These are phyloP conservation scores for Ornithorhynchus anatinus DNA, from an alignment of 2,113 vertebrate species.

Conservation along the genomic window DNA sequence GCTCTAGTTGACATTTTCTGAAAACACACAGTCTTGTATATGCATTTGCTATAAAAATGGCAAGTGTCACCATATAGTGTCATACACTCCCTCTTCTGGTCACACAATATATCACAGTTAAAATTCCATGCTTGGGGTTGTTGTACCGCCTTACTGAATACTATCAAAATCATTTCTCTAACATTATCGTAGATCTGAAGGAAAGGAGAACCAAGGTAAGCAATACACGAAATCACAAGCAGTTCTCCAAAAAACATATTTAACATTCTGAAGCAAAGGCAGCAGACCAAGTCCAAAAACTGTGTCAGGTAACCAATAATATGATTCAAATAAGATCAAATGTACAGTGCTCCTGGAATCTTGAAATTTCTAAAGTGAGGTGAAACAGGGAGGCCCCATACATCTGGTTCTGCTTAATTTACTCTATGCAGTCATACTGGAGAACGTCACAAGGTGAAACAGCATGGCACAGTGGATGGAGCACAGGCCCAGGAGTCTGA, in stretches of 20 bases:
- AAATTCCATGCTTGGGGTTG: background rate
- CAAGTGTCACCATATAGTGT: background rate
- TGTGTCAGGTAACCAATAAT: no score
- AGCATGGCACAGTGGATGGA: no score
- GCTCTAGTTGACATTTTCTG: no score
- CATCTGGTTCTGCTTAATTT: no score
- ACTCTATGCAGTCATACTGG: no score
- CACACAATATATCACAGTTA: constrained; percentile 35
- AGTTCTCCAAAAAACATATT: background rate
- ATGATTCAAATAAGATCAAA: no score
- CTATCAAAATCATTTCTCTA: background rate
- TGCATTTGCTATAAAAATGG: background rate
- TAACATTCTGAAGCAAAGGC: background rate
- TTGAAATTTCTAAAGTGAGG: no score
- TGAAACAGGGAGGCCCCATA: no score
- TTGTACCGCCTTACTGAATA: background rate
- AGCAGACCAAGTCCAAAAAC: background rate
- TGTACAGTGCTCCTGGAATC: no score
- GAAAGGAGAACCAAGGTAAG: background rate
- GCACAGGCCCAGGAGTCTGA: no score
- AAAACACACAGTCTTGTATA: no score
- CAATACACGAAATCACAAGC: background rate
- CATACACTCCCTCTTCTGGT: constrained; percentile 63
- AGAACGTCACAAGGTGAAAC: no score
- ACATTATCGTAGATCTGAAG: background rate